phyloP scores from a whole-genome alignment of 2,888 invertebrate species.

The Campoplex nolae region DNA sequence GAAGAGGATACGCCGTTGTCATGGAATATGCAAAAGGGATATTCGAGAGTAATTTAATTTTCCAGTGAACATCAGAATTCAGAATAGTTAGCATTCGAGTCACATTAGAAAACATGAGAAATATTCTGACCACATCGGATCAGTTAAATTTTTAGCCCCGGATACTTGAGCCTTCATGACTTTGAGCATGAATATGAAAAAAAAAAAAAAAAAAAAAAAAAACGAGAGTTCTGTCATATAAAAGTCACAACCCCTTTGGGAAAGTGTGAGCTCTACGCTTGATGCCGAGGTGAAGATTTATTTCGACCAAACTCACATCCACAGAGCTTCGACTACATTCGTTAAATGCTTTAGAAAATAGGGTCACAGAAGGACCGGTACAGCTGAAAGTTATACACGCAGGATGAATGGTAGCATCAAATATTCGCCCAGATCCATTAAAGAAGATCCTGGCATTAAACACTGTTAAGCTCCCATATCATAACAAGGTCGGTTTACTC shows the following conservation, averaged over 20 bases:
- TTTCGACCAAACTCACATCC: not conserved
- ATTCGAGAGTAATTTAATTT: too few relatives aligned
- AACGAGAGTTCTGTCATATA: not conserved
- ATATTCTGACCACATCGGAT: not conserved
- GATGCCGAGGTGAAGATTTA: not conserved
- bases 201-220: not conserved
- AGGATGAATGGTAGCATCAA: slow-evolving; percentile 44
- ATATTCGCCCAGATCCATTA: slow-evolving; percentile 47
- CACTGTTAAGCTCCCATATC: slow-evolving; percentile 46
- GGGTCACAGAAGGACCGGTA: not conserved
- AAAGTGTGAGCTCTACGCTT: not conserved
- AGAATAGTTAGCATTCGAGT: too few relatives aligned
- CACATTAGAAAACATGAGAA: too few relatives aligned
- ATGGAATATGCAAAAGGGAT: not conserved
- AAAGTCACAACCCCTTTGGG: not conserved
- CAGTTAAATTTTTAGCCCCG: not conserved
- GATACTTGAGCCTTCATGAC: not conserved
- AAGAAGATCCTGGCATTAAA: slow-evolving; percentile 51
- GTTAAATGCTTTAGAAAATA: slow-evolving; percentile 8
- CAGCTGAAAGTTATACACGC: not conserved
- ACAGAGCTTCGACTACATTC: not conserved
- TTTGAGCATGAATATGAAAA: not conserved
- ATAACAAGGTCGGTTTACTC: slow-evolving; percentile 22
- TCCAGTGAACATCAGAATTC: too few relatives aligned
- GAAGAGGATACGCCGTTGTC: not conserved